Evolutionary conservation across 2,797 vertebrate species (phyloP).

Genomic region (Typhlichthys eigenmanni): DNA sequence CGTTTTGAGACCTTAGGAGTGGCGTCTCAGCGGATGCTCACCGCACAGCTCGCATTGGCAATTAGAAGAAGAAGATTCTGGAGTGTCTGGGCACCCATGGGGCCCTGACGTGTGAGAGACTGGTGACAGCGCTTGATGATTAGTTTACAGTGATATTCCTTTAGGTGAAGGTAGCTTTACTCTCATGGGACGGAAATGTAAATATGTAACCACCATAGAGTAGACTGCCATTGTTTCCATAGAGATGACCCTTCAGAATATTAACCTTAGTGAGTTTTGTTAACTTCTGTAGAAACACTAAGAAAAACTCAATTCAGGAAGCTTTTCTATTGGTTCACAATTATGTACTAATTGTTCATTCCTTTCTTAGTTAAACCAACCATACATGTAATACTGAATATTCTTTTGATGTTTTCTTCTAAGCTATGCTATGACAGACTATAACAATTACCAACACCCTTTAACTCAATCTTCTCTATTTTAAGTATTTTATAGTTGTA

Average conservation of each 20-base stretch:
- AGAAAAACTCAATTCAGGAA: conserved; percentile 46
- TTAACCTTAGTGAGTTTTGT: conserved; percentile 51
- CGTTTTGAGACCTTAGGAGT: conserved; percentile 35
- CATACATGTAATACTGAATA: neutral
- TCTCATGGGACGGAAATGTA: conserved; percentile 71
- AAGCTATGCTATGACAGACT: conserved; percentile 11
- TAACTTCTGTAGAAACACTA: conserved; percentile 53
- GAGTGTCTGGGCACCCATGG: conserved; percentile 40
- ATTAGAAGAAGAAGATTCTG: conserved; percentile 56
- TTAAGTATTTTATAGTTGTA: conserved; percentile 43
- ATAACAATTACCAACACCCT: conserved; percentile 40
- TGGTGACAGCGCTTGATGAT: conserved; percentile 65
- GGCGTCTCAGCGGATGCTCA: conserved; percentile 64
- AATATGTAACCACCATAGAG: conserved; percentile 65
- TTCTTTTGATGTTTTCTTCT: neutral
- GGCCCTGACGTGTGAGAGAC: conserved; percentile 54
- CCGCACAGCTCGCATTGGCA: conserved; percentile 51
- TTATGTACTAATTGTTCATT: conserved; percentile 4
- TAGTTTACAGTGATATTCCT: conserved; percentile 68
- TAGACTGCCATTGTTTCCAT: conserved; percentile 72
- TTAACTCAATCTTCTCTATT: conserved; percentile 31
- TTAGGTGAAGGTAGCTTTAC: conserved; percentile 58
- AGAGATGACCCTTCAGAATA: conserved; percentile 69
- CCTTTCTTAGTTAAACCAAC: conserved; percentile 6
- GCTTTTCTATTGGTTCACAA: conserved; percentile 13